Evolutionary conservation across 1,140 invertebrate genomes (phyloP).

Genomic region (Eufriesea mexicana): DNA sequence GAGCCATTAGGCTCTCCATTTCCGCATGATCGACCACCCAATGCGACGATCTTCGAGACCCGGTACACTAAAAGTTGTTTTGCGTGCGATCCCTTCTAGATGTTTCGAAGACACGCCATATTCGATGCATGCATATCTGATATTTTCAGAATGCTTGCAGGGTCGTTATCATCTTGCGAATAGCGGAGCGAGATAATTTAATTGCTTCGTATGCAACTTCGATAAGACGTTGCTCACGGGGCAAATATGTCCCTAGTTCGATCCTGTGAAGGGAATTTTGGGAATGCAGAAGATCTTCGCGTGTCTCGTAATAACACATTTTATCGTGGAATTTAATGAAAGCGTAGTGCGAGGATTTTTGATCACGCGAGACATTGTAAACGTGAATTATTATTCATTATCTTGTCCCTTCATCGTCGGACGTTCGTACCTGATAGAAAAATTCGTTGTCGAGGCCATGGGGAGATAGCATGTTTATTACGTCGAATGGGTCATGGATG

Average conservation of each 20-base stretch:
- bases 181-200: neutral
- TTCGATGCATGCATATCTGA: neutral
- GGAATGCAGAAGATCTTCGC: neutral
- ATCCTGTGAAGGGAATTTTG: neutral
- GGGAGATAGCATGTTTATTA: neutral
- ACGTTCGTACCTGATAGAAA: slow-evolving; percentile 5
- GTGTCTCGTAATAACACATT: neutral
- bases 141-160: neutral
- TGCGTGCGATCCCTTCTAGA: neutral
- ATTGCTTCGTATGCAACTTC: neutral
- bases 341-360: neutral
- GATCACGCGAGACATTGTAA: neutral
- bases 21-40: slow-evolving; percentile 30
- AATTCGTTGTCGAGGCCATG: neutral
- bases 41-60: neutral
- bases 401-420: neutral
- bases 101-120: neutral
- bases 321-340: neutral
- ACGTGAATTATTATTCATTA: neutral
- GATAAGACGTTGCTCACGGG: neutral
- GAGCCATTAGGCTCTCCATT: neutral
- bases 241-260: no score
- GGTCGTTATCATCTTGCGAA: neutral
- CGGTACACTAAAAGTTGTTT: neutral
- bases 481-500: neutral